Base-by-base conservation (phyloP, 2,888 invertebrate genomes). In the Metalampra italica region DNA sequence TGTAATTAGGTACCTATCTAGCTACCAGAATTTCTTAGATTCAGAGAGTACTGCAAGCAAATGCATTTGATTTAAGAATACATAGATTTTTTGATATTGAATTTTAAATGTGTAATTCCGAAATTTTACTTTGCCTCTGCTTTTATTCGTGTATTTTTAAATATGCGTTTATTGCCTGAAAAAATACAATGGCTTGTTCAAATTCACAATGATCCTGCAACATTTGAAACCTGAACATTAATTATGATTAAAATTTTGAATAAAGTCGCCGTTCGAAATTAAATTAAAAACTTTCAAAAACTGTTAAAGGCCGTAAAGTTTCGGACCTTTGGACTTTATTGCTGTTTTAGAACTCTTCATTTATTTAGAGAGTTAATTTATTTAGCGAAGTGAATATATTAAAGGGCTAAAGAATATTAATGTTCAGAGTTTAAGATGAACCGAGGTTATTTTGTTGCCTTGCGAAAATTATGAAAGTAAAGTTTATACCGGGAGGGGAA, bases 311-410 rank as follows among this genome's bases (percentile, higher is more conserved):
- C 36, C 32, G 29, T n/a, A 47, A 57, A 56, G 46, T 55, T 56
- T 42, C 1, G 41, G 46, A 51, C 50, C 43, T 56, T 53, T 39
- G 30, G 46, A 45, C 49, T 57, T 61, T 61, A 62, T 64, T 56
- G 55, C 62, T 52, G 53, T 61, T 59, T 50, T 51, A 49, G 52
- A 57, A 57, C 38, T 50, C 50, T 57, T 59, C 57, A 57, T 60
- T 62, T 62, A 60, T 64, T 59, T 57, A 63, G 52, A 14, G 52
- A 54, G 51, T 60, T 64, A 62, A 64, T 64, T 64, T 64, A 60
- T 59, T 60, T 59, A 50, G 55, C 53, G 53, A 50, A 59, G 55
- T 56, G 60, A 59, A 62, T 62, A 59, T 63, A 64, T 62, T 59
- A 59, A 56, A 61, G 60, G 57, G 55, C 46, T 50, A 57, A 50